Percentiles rank a stretch among this genome's conserved stretches.
Conservation (phyloP, 2,888 invertebrate genomes). For the Himalopsyche tibetana region DNA sequence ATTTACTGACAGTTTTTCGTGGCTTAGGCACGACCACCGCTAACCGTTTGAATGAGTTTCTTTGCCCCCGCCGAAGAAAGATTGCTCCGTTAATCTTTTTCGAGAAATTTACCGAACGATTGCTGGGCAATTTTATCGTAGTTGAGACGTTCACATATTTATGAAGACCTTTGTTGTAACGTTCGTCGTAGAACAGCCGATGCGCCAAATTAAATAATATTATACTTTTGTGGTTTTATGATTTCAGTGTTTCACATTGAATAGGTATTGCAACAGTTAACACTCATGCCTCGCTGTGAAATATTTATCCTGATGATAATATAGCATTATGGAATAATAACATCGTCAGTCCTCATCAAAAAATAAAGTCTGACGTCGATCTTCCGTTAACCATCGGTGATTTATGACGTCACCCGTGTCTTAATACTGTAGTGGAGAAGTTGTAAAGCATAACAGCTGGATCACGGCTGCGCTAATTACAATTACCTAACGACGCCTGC, state of each 20-base stretch:
- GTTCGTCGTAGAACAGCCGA: too few relatives aligned
- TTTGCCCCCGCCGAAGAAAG: background rate
- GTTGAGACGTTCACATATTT: too few relatives aligned
- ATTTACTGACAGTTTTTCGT: background rate
- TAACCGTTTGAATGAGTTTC: background rate
- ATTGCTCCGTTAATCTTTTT: conserved; percentile 1
- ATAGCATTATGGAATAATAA: too few relatives aligned
- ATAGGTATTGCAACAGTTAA: too few relatives aligned
- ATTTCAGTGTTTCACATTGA: too few relatives aligned
- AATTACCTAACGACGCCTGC: background rate
- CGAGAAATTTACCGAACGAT: background rate
- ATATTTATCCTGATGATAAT: too few relatives aligned
- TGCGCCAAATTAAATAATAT: too few relatives aligned
- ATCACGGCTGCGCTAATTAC: background rate
- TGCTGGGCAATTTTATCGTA: background rate
- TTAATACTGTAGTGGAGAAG: background rate
- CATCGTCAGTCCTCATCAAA: too few relatives aligned
- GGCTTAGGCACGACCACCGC: background rate
- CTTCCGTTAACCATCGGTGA: background rate
- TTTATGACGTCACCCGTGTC: background rate
- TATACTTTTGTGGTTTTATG: too few relatives aligned
- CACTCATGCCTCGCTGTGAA: too few relatives aligned
- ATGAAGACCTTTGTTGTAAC: too few relatives aligned
- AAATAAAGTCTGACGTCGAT: too few relatives aligned
- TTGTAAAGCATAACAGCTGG: conserved; percentile 6